These are phyloP conservation scores for Schizopygopsis pylzovi DNA, from an alignment of 2,797 vertebrate species.

Conservation along the genomic window DNA sequence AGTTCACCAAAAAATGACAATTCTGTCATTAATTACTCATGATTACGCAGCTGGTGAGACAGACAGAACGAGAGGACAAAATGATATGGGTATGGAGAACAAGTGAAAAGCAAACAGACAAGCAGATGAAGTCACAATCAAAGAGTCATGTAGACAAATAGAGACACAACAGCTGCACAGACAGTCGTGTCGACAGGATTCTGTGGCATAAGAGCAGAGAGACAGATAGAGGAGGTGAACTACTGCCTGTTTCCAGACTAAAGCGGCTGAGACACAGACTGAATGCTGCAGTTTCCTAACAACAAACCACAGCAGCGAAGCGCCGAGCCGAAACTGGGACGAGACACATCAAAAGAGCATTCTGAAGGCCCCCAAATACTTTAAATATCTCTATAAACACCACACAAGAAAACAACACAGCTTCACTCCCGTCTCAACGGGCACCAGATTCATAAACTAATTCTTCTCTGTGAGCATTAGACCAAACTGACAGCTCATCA, in stretches of 20 bases:
- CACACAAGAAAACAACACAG: slow-evolving; percentile 27
- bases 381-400: slow-evolving; percentile 49
- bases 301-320: slow-evolving; percentile 70
- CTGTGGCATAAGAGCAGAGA: slow-evolving; percentile 31
- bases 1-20: too few relatives aligned
- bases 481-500: slow-evolving; percentile 37
- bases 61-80: not conserved
- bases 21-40: too few relatives aligned
- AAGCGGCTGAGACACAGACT: slow-evolving; percentile 9
- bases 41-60: not conserved
- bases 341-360: slow-evolving; percentile 71
- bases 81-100: not conserved
- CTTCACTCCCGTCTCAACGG: slow-evolving; percentile 14
- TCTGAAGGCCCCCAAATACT: slow-evolving; percentile 38
- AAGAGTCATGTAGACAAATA: slow-evolving; percentile 17
- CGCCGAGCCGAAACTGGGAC: slow-evolving; percentile 68
- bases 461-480: slow-evolving; percentile 8
- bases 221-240: slow-evolving; percentile 5
- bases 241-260: slow-evolving; percentile 29
- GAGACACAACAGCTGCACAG: slow-evolving; percentile 17
- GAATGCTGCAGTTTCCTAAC: slow-evolving; percentile 55
- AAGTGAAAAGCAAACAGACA: slow-evolving; percentile 18
- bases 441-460: slow-evolving; percentile 42
- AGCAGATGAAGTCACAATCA: slow-evolving; percentile 25
- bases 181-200: not conserved